A percentile compares a stretch with the other conserved stretches of the same genome.
Evolutionary conservation across 2,113 vertebrate genomes (phyloP).

Genomic region (Equus przewalskii): DNA sequence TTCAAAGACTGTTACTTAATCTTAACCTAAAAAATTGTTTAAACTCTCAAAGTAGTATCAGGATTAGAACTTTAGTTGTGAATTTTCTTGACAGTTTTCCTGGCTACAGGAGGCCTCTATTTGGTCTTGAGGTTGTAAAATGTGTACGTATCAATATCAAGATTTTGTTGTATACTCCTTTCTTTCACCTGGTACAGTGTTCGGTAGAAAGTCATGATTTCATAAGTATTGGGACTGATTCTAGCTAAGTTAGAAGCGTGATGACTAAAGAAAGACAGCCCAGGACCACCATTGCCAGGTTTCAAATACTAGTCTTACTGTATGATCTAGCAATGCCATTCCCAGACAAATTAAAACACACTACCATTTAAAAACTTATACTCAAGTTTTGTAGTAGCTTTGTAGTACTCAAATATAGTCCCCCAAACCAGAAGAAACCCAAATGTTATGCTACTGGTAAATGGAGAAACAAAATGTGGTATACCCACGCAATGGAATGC

Average conservation of each 20-base stretch:
- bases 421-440: background rate
- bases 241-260: background rate
- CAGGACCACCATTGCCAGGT: background rate
- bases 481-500: background rate
- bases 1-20: slow-evolving; percentile 5
- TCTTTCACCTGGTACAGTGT: background rate
- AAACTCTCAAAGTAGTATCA: background rate
- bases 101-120: background rate
- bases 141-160: background rate
- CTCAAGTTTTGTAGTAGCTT: slow-evolving; percentile 38
- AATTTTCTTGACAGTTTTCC: background rate
- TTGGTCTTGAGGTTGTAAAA: background rate
- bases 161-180: background rate
- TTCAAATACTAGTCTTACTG: background rate
- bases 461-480: background rate
- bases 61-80: slow-evolving; percentile 14
- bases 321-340: background rate
- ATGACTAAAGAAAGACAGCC: background rate
- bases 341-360: background rate
- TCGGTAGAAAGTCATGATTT: background rate
- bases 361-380: slow-evolving; percentile 6
- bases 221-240: background rate
- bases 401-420: background rate
- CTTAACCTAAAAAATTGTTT: background rate
- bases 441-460: background rate